phyloP scores from a whole-genome alignment of 2,888 invertebrate genomes.

The Theodoxus fluviatilis region DNA sequence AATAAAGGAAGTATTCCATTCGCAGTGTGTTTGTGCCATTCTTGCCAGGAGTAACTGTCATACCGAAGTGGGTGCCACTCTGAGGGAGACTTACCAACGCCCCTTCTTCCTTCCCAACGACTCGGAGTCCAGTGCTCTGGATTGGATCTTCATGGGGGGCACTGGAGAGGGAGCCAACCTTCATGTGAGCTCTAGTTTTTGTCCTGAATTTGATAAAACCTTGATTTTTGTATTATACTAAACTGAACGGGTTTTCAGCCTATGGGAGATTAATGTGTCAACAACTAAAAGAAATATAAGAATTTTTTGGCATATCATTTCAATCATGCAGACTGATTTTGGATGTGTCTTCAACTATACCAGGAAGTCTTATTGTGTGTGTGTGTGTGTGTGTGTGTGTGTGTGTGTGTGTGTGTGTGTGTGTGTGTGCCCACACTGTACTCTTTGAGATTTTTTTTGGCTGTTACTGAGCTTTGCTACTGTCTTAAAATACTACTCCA shows the following conservation, averaged over 20 bases:
- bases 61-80: conserved; percentile 76
- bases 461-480: too few relatives aligned
- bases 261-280: neutral
- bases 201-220: neutral
- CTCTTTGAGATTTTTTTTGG: too few relatives aligned
- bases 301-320: neutral
- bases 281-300: neutral
- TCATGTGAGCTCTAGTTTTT: conserved; percentile 69
- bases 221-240: neutral
- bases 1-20: neutral
- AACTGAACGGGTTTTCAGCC: neutral
- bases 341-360: neutral
- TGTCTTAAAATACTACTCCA: too few relatives aligned
- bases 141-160: conserved; percentile 91
- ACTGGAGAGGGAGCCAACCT: conserved; percentile 84
- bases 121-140: conserved; percentile 86
- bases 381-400: too few relatives aligned
- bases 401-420: too few relatives aligned
- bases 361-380: neutral
- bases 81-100: conserved; percentile 79
- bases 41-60: conserved; percentile 84
- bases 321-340: neutral
- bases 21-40: conserved; percentile 22
- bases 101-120: conserved; percentile 87
- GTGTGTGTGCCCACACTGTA: too few relatives aligned